Evolutionary conservation across 2,888 invertebrate genomes (phyloP), one percentile per base, ranked within the genome.

Genomic region (Incurvaria masculella): DNA sequence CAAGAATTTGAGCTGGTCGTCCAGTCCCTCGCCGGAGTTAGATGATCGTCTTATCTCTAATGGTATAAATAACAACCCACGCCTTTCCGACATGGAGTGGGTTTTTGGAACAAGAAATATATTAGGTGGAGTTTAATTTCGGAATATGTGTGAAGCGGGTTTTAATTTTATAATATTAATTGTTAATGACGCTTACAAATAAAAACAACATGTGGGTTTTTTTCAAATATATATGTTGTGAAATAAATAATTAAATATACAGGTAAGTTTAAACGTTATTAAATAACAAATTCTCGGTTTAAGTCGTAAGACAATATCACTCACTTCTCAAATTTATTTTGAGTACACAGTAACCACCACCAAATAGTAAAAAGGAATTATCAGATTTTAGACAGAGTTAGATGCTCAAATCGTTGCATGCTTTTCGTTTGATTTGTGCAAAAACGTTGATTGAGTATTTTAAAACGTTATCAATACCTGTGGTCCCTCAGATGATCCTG

Each of bases 401-500:
- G n/a, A n/a, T n/a, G n/a, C n/a, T n/a, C n/a, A n/a, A n/a, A n/a
- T n/a, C n/a, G n/a, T n/a, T n/a, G n/a, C n/a, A n/a, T n/a, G n/a
- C n/a, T n/a, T n/a, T n/a, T n/a, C n/a, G n/a, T n/a, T n/a, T n/a
- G n/a, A n/a, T n/a, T n/a, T n/a, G n/a, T n/a, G n/a, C n/a, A n/a
- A n/a, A n/a, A n/a, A n/a, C n/a, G n/a, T n/a, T n/a, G n/a, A n/a
- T 14, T 44, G 10, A 21, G 14, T 44, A 27, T 20, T 21, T 20
- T 21, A 17, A 26, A 27, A 27, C 19, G 23, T 52, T 58, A 8
- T 40, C 21, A 19, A 81, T 81, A 94, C 94, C 94, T 89, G 81
- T 94, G 94, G 76, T 94, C 94, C 69, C 94, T 81, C 14, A 94
- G 83, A 72, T 94, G 94, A 79, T 98, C 98, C 81, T 98, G 98